phyloP scores from a whole-genome alignment of 2,113 vertebrate genomes.

The Mormoops blainvillei region DNA sequence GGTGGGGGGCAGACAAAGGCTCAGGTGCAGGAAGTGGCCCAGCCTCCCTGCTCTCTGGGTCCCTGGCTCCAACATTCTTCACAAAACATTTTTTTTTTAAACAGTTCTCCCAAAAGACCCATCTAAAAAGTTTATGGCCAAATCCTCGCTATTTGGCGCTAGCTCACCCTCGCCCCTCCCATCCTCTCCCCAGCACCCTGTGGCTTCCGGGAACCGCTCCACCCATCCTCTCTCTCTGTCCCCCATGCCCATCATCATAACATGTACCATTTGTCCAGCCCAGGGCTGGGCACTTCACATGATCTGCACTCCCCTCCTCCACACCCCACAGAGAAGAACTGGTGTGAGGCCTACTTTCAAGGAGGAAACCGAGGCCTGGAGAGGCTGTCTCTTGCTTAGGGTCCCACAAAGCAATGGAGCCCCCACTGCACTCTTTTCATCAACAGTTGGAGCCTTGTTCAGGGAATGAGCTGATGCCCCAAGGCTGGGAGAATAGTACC shows the following conservation, averaged over 20 bases:
- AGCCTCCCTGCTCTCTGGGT: not conserved
- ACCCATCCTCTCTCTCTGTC: not conserved
- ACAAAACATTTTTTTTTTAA: constrained; percentile 2
- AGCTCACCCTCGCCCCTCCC: not conserved
- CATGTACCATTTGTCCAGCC: fast-evolving
- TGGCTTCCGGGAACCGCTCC: not conserved
- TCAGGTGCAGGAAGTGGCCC: not conserved
- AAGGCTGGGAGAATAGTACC: not conserved
- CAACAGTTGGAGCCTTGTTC: not conserved
- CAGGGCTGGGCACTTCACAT: not conserved
- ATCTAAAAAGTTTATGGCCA: not conserved
- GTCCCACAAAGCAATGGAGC: not conserved
- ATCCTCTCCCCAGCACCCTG: not conserved
- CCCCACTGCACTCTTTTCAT: not conserved
- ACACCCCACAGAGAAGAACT: not conserved
- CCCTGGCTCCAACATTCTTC: not conserved
- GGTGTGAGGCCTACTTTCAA: not conserved
- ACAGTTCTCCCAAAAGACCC: constrained; percentile 27
- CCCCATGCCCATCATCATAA: not conserved
- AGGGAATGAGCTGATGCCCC: not conserved
- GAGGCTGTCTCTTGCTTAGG: not conserved
- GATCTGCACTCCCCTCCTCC: not conserved
- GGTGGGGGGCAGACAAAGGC: not conserved
- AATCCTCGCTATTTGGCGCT: not conserved
- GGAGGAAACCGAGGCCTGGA: not conserved